Conservation (phyloP, 1,140 invertebrate species). For the Telenomus remus region DNA sequence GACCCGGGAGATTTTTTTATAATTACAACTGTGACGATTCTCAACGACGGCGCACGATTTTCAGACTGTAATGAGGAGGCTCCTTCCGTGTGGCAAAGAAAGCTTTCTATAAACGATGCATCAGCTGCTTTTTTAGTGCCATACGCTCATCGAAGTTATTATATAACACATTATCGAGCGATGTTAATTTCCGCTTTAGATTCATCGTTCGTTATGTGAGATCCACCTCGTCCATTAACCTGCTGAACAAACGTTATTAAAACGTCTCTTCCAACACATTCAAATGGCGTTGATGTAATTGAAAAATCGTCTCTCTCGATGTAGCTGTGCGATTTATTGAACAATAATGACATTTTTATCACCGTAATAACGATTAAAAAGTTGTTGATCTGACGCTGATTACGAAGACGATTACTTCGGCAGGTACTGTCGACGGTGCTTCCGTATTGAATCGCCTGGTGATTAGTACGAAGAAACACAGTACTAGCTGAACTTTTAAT, state of each 20-base stretch:
- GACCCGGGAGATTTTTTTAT: constrained; percentile 34
- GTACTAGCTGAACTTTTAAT: too few relatives aligned
- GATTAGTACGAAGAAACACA: background rate
- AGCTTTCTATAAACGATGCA: constrained; percentile 53
- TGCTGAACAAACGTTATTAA: constrained; percentile 1
- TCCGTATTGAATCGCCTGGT: constrained; percentile 10
- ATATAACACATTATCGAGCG: constrained; percentile 37
- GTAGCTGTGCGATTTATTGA: constrained; percentile 34
- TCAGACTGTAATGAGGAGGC: constrained; percentile 30
- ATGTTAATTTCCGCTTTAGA: constrained; percentile 49
- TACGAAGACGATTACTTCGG: constrained; percentile 28
- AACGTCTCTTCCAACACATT: constrained; percentile 22
- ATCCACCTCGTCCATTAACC: constrained; percentile 17
- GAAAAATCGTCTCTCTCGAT: constrained; percentile 28
- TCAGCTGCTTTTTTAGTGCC: constrained; percentile 32
- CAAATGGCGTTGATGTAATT: constrained; percentile 29
- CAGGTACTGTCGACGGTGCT: constrained; percentile 21
- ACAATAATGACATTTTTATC: constrained; percentile 35
- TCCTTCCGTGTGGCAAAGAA: constrained; percentile 32
- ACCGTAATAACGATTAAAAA: background rate
- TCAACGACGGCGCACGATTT: constrained; percentile 30
- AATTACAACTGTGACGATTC: constrained; percentile 41
- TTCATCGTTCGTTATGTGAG: constrained; percentile 32
- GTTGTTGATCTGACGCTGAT: constrained; percentile 13
- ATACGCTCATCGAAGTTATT: constrained; percentile 22